Evolutionary conservation across 2,888 invertebrate genomes (phyloP), one percentile per base, ranked within the genome.

Genomic region (Cantharis rustica): DNA sequence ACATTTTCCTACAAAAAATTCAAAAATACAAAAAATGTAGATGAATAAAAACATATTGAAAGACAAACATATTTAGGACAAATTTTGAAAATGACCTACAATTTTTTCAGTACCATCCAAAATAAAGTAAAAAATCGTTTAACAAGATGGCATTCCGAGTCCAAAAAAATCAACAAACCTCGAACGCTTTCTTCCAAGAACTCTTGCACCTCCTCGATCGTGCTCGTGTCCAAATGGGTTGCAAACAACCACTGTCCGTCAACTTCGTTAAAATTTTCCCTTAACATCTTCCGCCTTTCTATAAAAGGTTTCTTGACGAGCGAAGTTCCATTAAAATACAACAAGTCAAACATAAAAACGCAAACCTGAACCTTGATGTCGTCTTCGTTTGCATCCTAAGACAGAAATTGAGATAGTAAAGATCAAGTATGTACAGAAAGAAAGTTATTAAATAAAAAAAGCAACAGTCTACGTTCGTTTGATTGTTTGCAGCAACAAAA

Each of bases 121-220:
- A n/a, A n/a, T n/a, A n/a, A n/a, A n/a, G n/a, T n/a, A n/a, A n/a
- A n/a, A n/a, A n/a, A n/a, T n/a, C n/a, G n/a, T n/a, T n/a, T n/a
- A n/a, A n/a, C n/a, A n/a, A n/a, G n/a, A n/a, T n/a, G n/a, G n/a
- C n/a, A n/a, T n/a, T n/a, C 17, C 17, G 1, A 17, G 17, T 17
- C 2, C 23, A 23, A 23, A 23, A 23, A 23, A 23, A 23, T 23
- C 4, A 20, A 31, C 61, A 31, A 61, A 92, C 95, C 95, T 91
- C 96, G 96, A 73, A 99, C 93, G 4, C 98, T 95, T 85, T 97
- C 97, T 73, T 99, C 98, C 73, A 99, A 90, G 88, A 98, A 98
- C 82, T 93, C 94, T 88, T 96, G 95, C 73, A 99, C 96, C 86
- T 97, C 96, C 85, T 99, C 99, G 86, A 95, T 93, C 74, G 93